Conservation (phyloP, 2,888 invertebrate genomes). For the Cerastis rubricosa region DNA sequence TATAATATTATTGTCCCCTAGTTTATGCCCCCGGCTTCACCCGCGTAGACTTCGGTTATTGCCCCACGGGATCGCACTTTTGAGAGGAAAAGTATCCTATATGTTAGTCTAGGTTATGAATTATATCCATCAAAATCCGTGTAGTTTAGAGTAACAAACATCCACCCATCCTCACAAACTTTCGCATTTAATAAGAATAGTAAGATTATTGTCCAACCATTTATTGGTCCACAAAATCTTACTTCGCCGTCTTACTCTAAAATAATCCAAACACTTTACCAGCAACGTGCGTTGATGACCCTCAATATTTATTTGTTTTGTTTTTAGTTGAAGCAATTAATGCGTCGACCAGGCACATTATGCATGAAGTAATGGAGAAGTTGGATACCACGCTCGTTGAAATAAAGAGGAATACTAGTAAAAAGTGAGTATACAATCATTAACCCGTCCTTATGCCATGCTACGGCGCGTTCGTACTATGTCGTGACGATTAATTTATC, state of each 20-base stretch:
- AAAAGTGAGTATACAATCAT: slow-evolving; percentile 70
- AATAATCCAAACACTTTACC: no score
- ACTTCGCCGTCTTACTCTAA: background rate
- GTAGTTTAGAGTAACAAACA: no score
- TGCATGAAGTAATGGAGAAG: slow-evolving; percentile 77
- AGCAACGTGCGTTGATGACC: background rate
- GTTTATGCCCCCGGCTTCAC: background rate
- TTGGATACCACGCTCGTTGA: slow-evolving; percentile 80
- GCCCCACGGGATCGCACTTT: background rate
- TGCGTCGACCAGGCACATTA: slow-evolving; percentile 65
- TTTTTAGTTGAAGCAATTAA: slow-evolving; percentile 64
- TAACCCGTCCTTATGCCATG: background rate
- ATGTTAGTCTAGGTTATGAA: background rate
- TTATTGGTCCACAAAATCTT: background rate
- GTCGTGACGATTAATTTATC: no score
- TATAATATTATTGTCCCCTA: background rate
- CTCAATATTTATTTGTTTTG: background rate
- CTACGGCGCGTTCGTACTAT: no score
- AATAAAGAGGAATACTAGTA: slow-evolving; percentile 77
- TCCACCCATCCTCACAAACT: background rate
- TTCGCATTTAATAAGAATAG: background rate
- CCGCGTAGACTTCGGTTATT: background rate
- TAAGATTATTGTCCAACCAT: background rate
- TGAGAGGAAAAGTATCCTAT: background rate
- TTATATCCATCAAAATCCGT: background rate